Evolutionary conservation across 2,888 invertebrate species (phyloP), one percentile per base, ranked within the genome.

Genomic region (Caenorhabditis angaria): DNA sequence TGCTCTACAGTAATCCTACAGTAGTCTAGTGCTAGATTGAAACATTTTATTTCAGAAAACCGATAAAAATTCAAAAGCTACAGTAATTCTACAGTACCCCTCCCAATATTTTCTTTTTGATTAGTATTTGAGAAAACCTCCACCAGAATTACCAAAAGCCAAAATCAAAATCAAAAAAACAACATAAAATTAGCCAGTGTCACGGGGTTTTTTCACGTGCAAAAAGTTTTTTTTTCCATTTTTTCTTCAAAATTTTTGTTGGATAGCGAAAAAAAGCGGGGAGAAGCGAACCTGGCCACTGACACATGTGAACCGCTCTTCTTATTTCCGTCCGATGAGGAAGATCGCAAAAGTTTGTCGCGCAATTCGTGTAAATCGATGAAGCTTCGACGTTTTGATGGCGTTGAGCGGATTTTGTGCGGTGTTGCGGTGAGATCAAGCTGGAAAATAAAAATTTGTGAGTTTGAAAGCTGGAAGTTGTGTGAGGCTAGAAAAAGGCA

Each of bases 361-460:
- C 82, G 65, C 55, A 87, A 64, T 61, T 87, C 87, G 58, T 80
- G 81, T 78, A 87, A 80, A 75, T 87, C 87, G 62, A 87, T 86
- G 78, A 87, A 87, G 28, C 82, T 82, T 22, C 87, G 81, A 8
- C 86, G 80, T 63, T 87, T 87, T 27, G 83, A 83, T 1, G 87
- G 87, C 10, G 87, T 87, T 29, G 85, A 84, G 14, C 87, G 85
- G 53, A 87, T 87, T 70, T 87, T 87, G 80, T 86, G 87, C 59
- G 87, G 87, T 12, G 87, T 87, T 6, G 87, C 87, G 1, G 87
- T 87, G 48, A 87, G 76, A 65, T 87, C 87, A 22, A 87, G 77
- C 80, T 87, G 78, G 56, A 81, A 62, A 28, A 28, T 18, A 56
- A 20, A 27, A 24, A 51, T 24, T 24, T 20, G 8, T 27, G 28